These are phyloP conservation scores for Ochropleura plecta DNA, from an alignment of 2,888 invertebrate genomes.

Conservation along the genomic window DNA sequence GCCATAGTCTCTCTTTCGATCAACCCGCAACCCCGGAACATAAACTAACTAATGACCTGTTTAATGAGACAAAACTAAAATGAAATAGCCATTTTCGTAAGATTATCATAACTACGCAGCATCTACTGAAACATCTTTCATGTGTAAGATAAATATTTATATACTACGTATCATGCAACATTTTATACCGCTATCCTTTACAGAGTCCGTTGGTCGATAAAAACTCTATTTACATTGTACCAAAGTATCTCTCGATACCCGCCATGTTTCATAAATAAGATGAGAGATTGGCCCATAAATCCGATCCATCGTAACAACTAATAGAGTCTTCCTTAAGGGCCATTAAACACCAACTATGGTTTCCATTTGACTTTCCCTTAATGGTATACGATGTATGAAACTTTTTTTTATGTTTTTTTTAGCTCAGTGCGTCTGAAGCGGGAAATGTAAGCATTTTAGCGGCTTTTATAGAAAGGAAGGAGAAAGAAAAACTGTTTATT, in stretches of 20 bases:
- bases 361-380: conserved; percentile 59
- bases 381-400: conserved; percentile 51
- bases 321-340: conserved; percentile 79
- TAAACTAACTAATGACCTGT: too few species aligned
- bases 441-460: conserved; percentile 4
- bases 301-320: conserved; percentile 77
- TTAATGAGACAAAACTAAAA: background rate
- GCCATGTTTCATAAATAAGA: conserved; percentile 70
- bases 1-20: too few species aligned
- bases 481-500: too few species aligned
- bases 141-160: conserved; percentile 19
- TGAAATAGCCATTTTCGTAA: background rate
- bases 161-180: conserved; percentile 27
- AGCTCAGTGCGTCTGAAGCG: conserved; percentile 27
- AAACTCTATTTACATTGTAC: conserved; percentile 58
- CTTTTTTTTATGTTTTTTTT: conserved; percentile 42
- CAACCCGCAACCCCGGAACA: too few species aligned
- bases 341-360: conserved; percentile 78
- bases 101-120: background rate
- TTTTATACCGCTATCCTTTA: conserved; percentile 38
- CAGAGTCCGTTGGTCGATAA: conserved; percentile 41
- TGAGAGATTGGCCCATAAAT: conserved; percentile 80
- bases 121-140: conserved; percentile 10
- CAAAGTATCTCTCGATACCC: conserved; percentile 51
- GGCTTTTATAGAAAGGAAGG: background rate